A percentile compares a stretch with the other conserved stretches of the same genome.
phyloP scores from a whole-genome alignment of 2,797 vertebrate species.

The Scomberomorus guttatus region DNA sequence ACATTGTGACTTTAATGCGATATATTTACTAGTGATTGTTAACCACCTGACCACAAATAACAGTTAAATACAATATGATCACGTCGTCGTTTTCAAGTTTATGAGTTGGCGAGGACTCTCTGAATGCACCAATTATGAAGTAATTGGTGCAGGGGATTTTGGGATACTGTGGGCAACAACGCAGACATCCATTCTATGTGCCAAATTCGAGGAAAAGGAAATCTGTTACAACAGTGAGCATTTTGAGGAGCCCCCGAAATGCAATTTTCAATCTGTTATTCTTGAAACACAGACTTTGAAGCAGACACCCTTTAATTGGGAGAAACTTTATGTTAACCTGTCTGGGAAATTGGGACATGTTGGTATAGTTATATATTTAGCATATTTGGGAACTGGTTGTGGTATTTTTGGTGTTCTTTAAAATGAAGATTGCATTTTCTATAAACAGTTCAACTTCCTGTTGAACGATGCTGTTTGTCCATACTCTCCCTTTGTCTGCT shows the following conservation, averaged over 20 bases:
- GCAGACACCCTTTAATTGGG: not conserved
- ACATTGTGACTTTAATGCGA: too few species aligned
- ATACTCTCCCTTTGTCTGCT: not conserved
- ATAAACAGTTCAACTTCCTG: not conserved
- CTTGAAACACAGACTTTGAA: not conserved
- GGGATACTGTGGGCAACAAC: not conserved
- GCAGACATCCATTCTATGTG: not conserved
- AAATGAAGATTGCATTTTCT: too few species aligned
- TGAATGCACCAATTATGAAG: not conserved
- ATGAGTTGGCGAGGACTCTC: not conserved
- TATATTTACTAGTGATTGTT: not conserved
- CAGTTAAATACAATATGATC: not conserved
- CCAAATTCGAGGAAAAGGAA: constrained; percentile 1
- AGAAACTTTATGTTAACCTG: not conserved
- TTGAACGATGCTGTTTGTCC: not conserved
- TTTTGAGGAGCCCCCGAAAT: not conserved
- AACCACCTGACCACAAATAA: not conserved
- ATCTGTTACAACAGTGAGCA: not conserved
- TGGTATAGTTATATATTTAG: not conserved
- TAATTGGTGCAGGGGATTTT: not conserved
- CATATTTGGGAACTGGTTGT: not conserved
- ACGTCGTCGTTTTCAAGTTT: not conserved
- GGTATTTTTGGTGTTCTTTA: not conserved
- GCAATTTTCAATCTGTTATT: not conserved
- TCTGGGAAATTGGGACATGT: not conserved